A percentile compares a stretch with the other conserved stretches of the same genome.
Conservation (phyloP, 2,113 vertebrate species). For the Python bivittatus region DNA sequence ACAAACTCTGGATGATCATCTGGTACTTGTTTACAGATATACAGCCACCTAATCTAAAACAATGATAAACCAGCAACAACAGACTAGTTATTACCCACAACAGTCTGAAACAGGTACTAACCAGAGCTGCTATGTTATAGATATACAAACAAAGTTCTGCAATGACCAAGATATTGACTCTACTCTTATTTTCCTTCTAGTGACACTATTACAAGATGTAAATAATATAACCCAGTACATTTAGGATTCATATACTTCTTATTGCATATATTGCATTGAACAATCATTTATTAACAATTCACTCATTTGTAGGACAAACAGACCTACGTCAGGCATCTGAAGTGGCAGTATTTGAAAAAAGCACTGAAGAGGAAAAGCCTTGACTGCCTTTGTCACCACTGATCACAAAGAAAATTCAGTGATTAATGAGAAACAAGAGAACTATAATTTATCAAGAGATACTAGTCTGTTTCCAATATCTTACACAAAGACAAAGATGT, state of each 20-base stretch:
- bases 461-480: background rate
- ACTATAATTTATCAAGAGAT: background rate
- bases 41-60: too few relatives aligned
- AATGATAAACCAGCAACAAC: too few relatives aligned
- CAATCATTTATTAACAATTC: background rate
- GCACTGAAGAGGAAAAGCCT: background rate
- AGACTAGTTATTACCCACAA: too few relatives aligned
- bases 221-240: background rate
- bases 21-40: too few relatives aligned
- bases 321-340: background rate
- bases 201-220: background rate
- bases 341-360: background rate
- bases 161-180: background rate
- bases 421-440: background rate
- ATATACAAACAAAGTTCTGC: too few relatives aligned
- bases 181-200: background rate
- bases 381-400: background rate
- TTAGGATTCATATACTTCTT: background rate
- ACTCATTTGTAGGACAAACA: background rate
- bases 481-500: background rate
- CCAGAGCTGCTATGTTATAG: too few relatives aligned
- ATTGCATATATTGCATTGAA: background rate
- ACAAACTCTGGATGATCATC: too few relatives aligned
- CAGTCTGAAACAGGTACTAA: too few relatives aligned
- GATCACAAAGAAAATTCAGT: background rate